A percentile compares a stretch with the other conserved stretches of the same genome.
Evolutionary conservation across 2,888 invertebrate genomes (phyloP).

Genomic region (Asteroscopus sphinx): DNA sequence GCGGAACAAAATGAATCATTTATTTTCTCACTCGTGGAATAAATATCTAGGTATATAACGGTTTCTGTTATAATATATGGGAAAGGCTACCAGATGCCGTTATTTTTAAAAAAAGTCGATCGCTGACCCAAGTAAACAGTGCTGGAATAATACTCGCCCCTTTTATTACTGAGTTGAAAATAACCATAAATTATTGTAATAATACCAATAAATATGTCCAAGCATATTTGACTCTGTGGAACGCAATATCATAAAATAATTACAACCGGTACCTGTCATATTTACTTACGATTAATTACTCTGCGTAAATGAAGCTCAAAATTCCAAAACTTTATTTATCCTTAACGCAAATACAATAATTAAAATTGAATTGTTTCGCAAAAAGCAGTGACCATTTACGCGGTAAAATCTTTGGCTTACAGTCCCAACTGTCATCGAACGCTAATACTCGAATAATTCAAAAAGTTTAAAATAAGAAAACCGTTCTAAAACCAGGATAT

Average conservation of each 20-base stretch:
- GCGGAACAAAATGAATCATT: neutral
- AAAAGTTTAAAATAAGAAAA: slow-evolving; percentile 74
- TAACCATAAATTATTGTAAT: neutral
- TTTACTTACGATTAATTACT: slow-evolving; percentile 9
- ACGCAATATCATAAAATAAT: neutral
- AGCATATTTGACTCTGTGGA: neutral
- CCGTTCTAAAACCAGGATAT: slow-evolving; percentile 73
- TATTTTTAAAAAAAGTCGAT: too few species aligned
- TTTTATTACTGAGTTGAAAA: too few species aligned
- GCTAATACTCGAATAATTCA: slow-evolving; percentile 51
- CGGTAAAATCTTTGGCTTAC: neutral
- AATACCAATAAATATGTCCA: neutral
- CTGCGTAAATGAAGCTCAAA: neutral
- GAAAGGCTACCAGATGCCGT: too few species aligned
- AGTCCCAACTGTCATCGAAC: slow-evolving; percentile 42
- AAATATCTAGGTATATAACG: too few species aligned
- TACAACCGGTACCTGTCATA: slow-evolving; percentile 1
- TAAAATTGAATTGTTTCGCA: neutral
- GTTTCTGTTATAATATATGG: too few species aligned
- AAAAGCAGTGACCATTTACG: neutral
- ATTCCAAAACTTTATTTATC: neutral
- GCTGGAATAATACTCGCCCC: too few species aligned
- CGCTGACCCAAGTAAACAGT: too few species aligned
- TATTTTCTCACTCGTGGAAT: too few species aligned
- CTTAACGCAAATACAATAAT: neutral